phyloP scores from a whole-genome alignment of 2,797 vertebrate species.

The Phoxinus dragarum region DNA sequence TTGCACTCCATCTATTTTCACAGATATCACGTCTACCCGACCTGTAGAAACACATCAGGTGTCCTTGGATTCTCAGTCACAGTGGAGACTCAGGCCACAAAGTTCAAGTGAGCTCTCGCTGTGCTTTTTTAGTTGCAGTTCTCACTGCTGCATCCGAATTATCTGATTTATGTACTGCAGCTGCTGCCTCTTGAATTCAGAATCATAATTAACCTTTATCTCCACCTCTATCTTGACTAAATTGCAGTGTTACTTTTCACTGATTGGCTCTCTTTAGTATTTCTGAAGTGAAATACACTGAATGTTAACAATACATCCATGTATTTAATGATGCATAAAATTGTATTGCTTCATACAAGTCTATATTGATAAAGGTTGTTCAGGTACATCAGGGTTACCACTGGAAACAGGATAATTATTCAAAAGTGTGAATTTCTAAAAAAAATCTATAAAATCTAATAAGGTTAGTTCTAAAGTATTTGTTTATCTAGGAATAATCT shows the following conservation, averaged over 20 bases:
- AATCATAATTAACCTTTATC: constrained; percentile 47
- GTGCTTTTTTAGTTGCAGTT: constrained; percentile 19
- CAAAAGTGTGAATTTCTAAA: background rate
- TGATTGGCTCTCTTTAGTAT: constrained; percentile 29
- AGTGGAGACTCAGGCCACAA: constrained; percentile 94
- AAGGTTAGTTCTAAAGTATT: background rate
- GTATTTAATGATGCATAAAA: background rate
- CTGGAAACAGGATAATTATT: background rate
- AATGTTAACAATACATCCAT: background rate
- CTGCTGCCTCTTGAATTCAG: constrained; percentile 45
- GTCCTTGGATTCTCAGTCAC: constrained; percentile 95
- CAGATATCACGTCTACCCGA: constrained; percentile 94
- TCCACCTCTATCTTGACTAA: constrained; percentile 9
- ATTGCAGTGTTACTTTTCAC: constrained; percentile 23
- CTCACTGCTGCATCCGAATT: constrained; percentile 16
- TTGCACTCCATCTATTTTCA: constrained; percentile 30
- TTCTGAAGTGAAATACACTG: constrained; percentile 19
- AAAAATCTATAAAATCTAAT: background rate
- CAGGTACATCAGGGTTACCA: background rate
- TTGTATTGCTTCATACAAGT: constrained; percentile 19
- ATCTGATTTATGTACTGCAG: constrained; percentile 27
- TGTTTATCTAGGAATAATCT: background rate
- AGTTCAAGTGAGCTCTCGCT: constrained; percentile 87
- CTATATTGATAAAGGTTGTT: background rate
- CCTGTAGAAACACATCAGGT: constrained; percentile 94